Evolutionary conservation across 2,888 invertebrate genomes (phyloP).

Genomic region (Phengaris alcon): DNA sequence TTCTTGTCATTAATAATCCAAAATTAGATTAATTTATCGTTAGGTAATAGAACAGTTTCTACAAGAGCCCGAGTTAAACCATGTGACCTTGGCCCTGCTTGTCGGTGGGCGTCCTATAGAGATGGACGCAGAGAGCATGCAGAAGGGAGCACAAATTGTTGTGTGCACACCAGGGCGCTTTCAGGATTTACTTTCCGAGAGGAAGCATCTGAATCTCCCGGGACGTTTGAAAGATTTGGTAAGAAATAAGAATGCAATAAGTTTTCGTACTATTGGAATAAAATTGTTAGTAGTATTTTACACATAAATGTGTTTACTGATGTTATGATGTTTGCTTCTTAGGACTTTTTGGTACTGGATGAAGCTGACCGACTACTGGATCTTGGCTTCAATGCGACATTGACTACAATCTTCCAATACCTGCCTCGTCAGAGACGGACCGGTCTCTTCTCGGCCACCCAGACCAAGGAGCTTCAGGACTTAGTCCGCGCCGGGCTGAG

Average conservation of each 20-base stretch:
- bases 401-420: slow-evolving; percentile 93
- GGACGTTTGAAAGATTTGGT: slow-evolving; percentile 88
- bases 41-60: slow-evolving; percentile 76
- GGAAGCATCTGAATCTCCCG: slow-evolving; percentile 84
- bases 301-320: background rate
- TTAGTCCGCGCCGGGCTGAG: slow-evolving; percentile 95
- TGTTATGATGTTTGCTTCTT: slow-evolving; percentile 41
- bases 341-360: slow-evolving; percentile 96
- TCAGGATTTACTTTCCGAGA: slow-evolving; percentile 89
- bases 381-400: slow-evolving; percentile 91
- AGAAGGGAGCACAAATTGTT: slow-evolving; percentile 89
- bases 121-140: slow-evolving; percentile 85
- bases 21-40: background rate
- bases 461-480: slow-evolving; percentile 95
- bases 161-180: slow-evolving; percentile 97
- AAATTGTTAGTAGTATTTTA: background rate
- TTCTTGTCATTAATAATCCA: background rate
- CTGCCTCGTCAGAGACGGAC: slow-evolving; percentile 96
- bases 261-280: background rate
- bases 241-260: slow-evolving; percentile 41
- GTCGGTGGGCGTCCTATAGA: slow-evolving; percentile 91
- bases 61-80: slow-evolving; percentile 66
- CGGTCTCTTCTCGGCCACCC: slow-evolving; percentile 99
- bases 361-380: slow-evolving; percentile 97
- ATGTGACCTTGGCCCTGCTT: slow-evolving; percentile 80